A percentile compares a stretch with the other conserved stretches of the same genome.
Conservation (phyloP, 2,113 vertebrate genomes). For the Brienomyrus longianalis region DNA sequence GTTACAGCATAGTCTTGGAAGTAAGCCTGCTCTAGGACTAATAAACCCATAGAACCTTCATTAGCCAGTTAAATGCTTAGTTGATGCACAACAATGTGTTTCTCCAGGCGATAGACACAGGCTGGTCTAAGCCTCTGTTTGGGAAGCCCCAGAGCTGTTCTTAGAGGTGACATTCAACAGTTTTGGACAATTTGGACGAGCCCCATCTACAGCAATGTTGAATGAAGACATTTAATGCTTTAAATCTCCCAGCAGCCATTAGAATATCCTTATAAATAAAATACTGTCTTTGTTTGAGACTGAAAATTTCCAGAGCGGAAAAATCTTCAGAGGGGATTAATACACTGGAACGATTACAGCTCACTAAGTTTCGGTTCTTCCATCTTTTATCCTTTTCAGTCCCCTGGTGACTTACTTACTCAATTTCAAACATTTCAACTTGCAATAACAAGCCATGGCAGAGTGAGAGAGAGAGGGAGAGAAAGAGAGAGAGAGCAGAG, state of each 20-base stretch:
- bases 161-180: not conserved
- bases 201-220: not conserved
- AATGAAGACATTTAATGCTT: not conserved
- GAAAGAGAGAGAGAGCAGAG: not conserved
- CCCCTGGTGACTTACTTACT: not conserved
- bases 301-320: not conserved
- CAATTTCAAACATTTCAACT: not conserved
- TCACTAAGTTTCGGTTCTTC: not conserved
- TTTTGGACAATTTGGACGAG: not conserved
- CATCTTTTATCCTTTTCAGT: not conserved
- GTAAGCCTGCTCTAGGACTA: not conserved
- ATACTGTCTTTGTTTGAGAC: not conserved
- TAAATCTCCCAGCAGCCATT: not conserved
- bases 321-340: not conserved
- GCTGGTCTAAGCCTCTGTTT: not conserved
- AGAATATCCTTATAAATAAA: not conserved
- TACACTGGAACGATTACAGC: not conserved
- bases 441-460: not conserved
- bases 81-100: not conserved
- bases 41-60: constrained; percentile 1
- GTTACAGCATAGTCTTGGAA: not conserved
- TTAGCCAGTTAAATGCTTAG: not conserved
- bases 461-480: not conserved
- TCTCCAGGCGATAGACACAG: not conserved
- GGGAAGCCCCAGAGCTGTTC: not conserved